Conservation (phyloP, 2,113 vertebrate genomes). For the Mellivora capensis region DNA sequence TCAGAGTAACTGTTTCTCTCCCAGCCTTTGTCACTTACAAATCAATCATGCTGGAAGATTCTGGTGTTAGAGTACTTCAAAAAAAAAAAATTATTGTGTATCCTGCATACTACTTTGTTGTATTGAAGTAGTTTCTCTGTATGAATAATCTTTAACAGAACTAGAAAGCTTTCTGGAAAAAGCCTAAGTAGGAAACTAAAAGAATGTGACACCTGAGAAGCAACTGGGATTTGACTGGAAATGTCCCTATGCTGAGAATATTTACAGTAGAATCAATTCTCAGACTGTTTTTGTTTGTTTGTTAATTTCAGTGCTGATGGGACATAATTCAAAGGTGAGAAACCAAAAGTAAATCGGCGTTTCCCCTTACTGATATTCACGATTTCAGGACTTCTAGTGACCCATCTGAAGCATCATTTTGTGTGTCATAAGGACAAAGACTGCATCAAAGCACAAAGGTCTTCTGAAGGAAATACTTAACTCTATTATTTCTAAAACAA, state of each 20-base stretch:
- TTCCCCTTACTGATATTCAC: background rate
- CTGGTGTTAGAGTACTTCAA: background rate
- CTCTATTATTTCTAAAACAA: background rate
- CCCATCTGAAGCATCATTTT: background rate
- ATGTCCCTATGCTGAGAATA: background rate
- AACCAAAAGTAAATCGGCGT: background rate
- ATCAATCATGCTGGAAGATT: background rate
- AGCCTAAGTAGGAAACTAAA: background rate
- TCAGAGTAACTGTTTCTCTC: background rate
- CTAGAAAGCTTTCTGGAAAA: background rate
- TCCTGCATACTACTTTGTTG: background rate
- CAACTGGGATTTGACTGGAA: background rate
- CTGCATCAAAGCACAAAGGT: background rate
- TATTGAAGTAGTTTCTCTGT: background rate
- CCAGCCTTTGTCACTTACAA: background rate
- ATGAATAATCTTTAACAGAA: background rate
- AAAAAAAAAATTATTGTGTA: background rate
- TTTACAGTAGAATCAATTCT: background rate
- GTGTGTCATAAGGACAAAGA: background rate
- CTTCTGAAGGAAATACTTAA: background rate
- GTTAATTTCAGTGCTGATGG: background rate
- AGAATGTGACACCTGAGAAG: background rate
- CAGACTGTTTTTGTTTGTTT: background rate
- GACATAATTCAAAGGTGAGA: background rate
- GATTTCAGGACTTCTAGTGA: background rate